Evolutionary conservation across 2,113 vertebrate genomes (phyloP), one percentile per base, ranked within the genome.

Genomic region (Gracilinanus agilis): DNA sequence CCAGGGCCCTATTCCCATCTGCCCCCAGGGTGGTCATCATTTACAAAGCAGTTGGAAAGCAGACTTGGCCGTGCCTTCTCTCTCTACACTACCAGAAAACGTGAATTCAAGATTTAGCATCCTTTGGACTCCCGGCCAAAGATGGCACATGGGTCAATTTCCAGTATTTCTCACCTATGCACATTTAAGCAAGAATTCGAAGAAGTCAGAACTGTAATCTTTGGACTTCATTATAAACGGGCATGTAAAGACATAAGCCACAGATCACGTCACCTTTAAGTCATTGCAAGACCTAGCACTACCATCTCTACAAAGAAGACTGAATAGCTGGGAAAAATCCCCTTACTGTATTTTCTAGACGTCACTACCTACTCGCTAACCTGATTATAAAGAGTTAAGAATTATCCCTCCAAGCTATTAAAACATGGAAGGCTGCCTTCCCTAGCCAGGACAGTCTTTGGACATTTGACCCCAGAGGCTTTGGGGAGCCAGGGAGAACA

Each of bases 111-210:
- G 34, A 7, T 21, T 90, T 12, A 88, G 29, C 9, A 92, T 89
- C n/a, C 54, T 91, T 88, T 92, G 29, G 24, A 75, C 83, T 55
- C 49, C 75, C 53, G 3, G 8, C 54, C 89, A 93, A 88, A 55
- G 44, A 44, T 88, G 90, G 56, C 44, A 54, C 2, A 10, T 55
- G 12, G 29, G 90, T 4, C 90, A 67, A 16, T 55, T 92, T 83
- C 75, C 90, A 90, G 1, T 67, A 75, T 19, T n/a, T 75, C 67
- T 75, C 67, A 75, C 19, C 67, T n/a, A 75, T n/a, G n/a, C 67
- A 75, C n/a, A 75, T n/a, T 75, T n/a, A 75, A 75, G 67, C 67
- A 75, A n/a, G 67, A 75, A 75, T 75, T n/a, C 67, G n/a, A n/a
- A n/a, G 13, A 75, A 75, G 29, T 21, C 34, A 8, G 34, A n/a